These are phyloP conservation scores for Catharus bicknelli DNA, from an alignment of 2,113 vertebrate species.

Conservation along the genomic window DNA sequence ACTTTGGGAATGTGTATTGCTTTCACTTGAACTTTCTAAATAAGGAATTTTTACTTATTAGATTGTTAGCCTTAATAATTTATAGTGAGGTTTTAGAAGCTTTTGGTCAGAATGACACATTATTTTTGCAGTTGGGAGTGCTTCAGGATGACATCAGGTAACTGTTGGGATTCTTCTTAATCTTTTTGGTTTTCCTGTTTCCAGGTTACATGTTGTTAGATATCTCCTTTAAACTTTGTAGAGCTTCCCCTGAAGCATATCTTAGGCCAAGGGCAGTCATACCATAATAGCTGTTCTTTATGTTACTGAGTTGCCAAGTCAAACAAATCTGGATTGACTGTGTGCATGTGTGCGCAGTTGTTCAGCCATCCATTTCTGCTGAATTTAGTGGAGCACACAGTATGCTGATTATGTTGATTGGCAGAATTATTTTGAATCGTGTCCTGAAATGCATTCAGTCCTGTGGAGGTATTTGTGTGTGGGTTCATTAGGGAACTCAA, in stretches of 20 bases:
- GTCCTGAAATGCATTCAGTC: neutral
- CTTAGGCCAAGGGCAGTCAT: neutral
- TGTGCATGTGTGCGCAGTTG: conserved; percentile 12
- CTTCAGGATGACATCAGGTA: neutral
- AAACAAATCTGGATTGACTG: conserved; percentile 16
- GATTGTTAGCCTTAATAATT: neutral
- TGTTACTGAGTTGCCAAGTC: conserved; percentile 10
- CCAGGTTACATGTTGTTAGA: neutral
- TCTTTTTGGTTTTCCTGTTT: neutral
- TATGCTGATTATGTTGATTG: neutral
- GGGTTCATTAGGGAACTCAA: neutral
- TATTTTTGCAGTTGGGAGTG: neutral
- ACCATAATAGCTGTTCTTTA: neutral
- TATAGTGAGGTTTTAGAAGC: neutral
- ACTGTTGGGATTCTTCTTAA: neutral
- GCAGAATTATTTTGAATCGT: conserved; percentile 22
- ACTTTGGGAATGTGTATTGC: neutral
- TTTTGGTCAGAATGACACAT: neutral
- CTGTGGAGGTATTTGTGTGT: neutral
- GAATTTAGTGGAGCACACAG: neutral
- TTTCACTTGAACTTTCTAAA: neutral
- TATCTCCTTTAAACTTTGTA: neutral
- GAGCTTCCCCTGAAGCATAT: neutral
- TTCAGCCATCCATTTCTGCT: conserved; percentile 3
- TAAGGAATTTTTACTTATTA: neutral